Evolutionary conservation across 2,888 invertebrate genomes (phyloP).

Genomic region (Hypercompe scribonia): DNA sequence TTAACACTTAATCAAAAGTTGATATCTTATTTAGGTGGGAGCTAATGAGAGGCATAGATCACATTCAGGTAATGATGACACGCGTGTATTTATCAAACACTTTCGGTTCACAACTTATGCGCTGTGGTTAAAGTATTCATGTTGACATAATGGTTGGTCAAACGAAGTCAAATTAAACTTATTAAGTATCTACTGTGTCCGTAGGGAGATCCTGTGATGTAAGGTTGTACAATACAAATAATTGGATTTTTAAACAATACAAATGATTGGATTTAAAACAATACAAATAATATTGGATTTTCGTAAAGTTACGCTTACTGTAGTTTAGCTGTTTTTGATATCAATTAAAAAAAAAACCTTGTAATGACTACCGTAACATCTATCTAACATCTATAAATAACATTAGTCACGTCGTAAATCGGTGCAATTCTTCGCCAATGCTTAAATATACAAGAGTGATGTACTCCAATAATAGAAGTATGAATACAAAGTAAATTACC

Average conservation of each 20-base stretch:
- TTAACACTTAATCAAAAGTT: slow-evolving; percentile 77
- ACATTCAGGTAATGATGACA: slow-evolving; percentile 82
- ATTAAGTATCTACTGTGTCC: slow-evolving; percentile 62
- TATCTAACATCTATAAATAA: neutral
- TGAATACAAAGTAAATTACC: neutral
- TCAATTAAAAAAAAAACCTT: neutral
- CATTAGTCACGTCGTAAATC: neutral
- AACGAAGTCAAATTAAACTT: slow-evolving; percentile 73
- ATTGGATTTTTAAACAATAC: neutral
- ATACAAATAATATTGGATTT: neutral
- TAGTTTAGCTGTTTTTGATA: neutral
- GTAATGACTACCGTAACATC: neutral
- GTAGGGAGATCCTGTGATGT: neutral
- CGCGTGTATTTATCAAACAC: slow-evolving; percentile 81
- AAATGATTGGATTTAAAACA: neutral
- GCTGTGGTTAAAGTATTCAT: slow-evolving; percentile 78
- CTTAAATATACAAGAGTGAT: neutral
- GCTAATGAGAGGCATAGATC: slow-evolving; percentile 84
- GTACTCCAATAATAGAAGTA: neutral
- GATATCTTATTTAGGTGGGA: slow-evolving; percentile 83
- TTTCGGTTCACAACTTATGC: slow-evolving; percentile 82
- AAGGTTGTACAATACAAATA: neutral
- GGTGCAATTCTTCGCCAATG: neutral
- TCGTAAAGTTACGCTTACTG: neutral
- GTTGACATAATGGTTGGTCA: slow-evolving; percentile 82